Base-by-base conservation (phyloP, 2,797 vertebrate species). In the Moxostoma hubbsi region DNA sequence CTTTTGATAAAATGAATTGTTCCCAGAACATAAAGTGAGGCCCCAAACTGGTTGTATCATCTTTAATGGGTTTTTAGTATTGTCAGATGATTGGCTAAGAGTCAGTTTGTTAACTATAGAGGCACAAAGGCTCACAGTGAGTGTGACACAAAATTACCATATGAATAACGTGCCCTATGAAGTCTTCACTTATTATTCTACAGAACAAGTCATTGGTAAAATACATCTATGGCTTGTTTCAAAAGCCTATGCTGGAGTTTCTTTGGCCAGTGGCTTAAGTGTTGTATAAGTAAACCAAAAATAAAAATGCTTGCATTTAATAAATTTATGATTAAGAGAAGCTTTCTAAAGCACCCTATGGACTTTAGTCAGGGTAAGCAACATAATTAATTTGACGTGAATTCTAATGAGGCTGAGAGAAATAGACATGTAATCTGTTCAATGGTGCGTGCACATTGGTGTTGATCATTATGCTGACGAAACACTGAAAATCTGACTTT, bases 111-210 rank as follows among this genome's bases (percentile, higher is more conserved):
- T 63, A 62, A 7, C 11, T 16, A 16, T 7, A 63, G 13, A 63
- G 61, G 61, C 24, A 63, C 61, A 63, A 43, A 45, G 11, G 43
- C 12, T 9, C 7, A 36, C 62, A 46, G 43, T 45, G 62, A 45
- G 24, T 24, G 4, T 53, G 43, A 46, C 62, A 64, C 13, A 8
- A 11, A 64, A 64, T 64, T 64, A 64, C 62, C 62, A 64, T 64
- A 6, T 64, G n/a, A 64, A 64, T 64, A 64, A 45, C 62, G 46
- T 13, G 6, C 12, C 43, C 10, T 45, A 58, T 59, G 4, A 7
- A 12, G 59, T 11, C 9, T 43, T 62, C 13, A 43, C 11, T 13
- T 62, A 43, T 9, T 45, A 36, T 63, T 36, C 24, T 45, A 43
- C 13, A 12, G 36, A 63, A 63, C 59, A 63, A 63, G 36, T 45